A percentile compares a stretch with the other conserved stretches of the same genome.
Evolutionary conservation across 2,113 vertebrate species (phyloP).

Genomic region (Heterotilapia buettikoferi): DNA sequence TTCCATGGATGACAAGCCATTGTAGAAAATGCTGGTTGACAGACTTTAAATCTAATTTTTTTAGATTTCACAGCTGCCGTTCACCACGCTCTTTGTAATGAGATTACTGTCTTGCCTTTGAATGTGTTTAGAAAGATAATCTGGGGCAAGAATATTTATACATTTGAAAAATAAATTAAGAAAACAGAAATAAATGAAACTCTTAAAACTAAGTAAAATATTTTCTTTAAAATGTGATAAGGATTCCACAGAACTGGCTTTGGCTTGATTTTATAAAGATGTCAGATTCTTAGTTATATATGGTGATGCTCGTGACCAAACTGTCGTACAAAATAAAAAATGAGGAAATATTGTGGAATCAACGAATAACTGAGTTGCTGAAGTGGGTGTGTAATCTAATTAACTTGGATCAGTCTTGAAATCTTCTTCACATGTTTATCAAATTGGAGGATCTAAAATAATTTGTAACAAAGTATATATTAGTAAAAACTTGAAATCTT

Average conservation of each 20-base stretch:
- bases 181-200: not conserved
- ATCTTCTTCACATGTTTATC: not conserved
- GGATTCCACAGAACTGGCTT: not conserved
- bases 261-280: not conserved
- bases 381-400: not conserved
- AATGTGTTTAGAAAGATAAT: not conserved
- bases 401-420: not conserved
- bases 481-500: not conserved
- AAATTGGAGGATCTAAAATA: not conserved
- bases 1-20: not conserved
- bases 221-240: not conserved
- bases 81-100: not conserved
- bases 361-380: not conserved
- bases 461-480: not conserved
- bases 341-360: not conserved
- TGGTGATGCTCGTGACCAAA: not conserved
- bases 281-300: not conserved
- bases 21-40: not conserved
- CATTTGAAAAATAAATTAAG: not conserved
- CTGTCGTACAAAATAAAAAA: not conserved
- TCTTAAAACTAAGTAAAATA: not conserved
- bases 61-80: not conserved
- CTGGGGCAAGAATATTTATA: not conserved
- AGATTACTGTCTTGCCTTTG: fast-evolving
- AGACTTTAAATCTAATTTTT: not conserved